phyloP scores from a whole-genome alignment of 2,888 invertebrate species.

The Hirtodrosophila duncani region DNA sequence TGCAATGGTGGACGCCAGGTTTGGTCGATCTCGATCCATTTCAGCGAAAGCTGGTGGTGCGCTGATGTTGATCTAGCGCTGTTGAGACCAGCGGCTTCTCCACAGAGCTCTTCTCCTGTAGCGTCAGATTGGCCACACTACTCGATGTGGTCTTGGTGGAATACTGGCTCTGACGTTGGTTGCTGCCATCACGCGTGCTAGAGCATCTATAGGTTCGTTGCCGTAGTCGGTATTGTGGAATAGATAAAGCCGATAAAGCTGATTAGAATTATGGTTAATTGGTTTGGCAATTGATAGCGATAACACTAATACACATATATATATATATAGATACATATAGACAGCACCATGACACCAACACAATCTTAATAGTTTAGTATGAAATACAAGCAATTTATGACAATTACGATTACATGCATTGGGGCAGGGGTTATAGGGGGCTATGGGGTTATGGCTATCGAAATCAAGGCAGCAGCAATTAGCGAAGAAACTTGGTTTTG shows the following conservation, averaged over 20 bases:
- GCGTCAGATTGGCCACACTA: conserved; percentile 71
- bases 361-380: no score
- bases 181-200: conserved; percentile 68
- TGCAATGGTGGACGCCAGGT: no score
- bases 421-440: no score
- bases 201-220: conserved; percentile 64
- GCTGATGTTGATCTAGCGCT: conserved; percentile 27
- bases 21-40: not conserved
- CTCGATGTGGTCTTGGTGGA: conserved; percentile 77
- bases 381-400: no score
- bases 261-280: conserved; percentile 29
- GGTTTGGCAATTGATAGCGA: not conserved
- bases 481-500: no score
- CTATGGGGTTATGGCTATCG: no score
- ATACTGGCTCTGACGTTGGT: conserved; percentile 77
- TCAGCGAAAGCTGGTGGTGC: conserved; percentile 50
- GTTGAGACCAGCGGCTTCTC: conserved; percentile 69
- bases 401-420: no score
- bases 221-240: conserved; percentile 33
- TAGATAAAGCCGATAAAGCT: conserved; percentile 36
- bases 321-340: not conserved
- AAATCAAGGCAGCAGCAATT: no score
- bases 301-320: not conserved
- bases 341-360: no score
- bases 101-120: conserved; percentile 54